These are phyloP conservation scores for Thalassarche chlororhynchos DNA, from an alignment of 2,113 vertebrate species.

Conservation along the genomic window DNA sequence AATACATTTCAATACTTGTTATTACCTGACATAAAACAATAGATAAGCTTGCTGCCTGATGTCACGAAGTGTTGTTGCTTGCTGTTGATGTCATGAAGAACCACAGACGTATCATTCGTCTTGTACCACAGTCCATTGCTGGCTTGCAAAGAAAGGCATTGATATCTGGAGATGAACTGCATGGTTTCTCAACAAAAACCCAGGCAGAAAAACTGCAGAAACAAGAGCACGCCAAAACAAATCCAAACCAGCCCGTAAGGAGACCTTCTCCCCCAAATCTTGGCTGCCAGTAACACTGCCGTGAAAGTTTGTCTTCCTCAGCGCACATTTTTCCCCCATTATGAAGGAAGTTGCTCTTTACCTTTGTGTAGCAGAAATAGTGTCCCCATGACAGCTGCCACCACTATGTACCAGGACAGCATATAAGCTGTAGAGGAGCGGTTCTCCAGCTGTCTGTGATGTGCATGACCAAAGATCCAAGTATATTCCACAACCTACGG, in stretches of 20 bases:
- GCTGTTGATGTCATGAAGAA: no score
- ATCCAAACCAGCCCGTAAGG: background rate
- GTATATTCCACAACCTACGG: background rate
- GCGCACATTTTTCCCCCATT: no score
- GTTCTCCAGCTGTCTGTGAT: background rate
- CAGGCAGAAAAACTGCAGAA: background rate
- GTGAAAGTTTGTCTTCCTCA: background rate
- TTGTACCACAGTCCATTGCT: no score
- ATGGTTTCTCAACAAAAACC: no score
- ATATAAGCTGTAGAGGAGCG: background rate
- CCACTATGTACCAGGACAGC: background rate
- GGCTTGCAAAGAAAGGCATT: no score
- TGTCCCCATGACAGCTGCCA: background rate
- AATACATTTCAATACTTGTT: no score
- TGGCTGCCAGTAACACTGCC: background rate
- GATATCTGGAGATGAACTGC: no score
- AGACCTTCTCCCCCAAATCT: background rate
- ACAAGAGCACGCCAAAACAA: background rate
- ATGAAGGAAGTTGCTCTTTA: background rate
- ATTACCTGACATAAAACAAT: no score
- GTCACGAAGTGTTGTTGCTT: no score
- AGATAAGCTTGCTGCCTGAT: no score
- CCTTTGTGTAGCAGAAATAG: background rate
- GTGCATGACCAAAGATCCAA: background rate
- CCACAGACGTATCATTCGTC: no score